phyloP scores from a whole-genome alignment of 1,140 invertebrate genomes.

The Ylistrum balloti region DNA sequence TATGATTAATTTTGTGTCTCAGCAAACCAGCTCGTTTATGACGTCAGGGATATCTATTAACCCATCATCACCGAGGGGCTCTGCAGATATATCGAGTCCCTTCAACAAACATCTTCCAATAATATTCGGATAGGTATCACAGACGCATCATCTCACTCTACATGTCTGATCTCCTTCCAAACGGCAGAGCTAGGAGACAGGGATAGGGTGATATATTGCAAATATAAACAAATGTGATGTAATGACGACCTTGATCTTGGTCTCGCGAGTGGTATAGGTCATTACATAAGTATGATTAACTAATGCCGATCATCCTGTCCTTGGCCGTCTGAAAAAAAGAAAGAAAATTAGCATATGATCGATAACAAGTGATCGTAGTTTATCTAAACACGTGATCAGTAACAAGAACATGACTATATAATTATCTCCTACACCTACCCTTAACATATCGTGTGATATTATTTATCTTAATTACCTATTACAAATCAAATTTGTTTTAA shows the following conservation, averaged over 20 bases:
- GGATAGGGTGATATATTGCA: neutral
- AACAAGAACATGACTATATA: too few species aligned
- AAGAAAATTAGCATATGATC: too few species aligned
- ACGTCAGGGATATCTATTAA: neutral
- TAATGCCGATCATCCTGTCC: neutral
- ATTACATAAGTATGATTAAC: neutral
- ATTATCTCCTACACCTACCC: too few species aligned
- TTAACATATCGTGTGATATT: too few species aligned
- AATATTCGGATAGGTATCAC: neutral
- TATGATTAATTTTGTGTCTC: neutral
- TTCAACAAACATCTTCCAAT: too few species aligned
- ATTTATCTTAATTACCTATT: too few species aligned
- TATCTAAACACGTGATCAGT: too few species aligned
- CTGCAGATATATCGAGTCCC: too few species aligned
- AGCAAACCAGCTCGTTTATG: neutral
- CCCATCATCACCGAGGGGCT: neutral
- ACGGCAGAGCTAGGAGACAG: neutral
- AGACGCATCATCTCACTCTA: neutral
- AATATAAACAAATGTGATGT: constrained; percentile 9
- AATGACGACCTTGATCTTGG: neutral
- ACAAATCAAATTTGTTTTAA: too few species aligned
- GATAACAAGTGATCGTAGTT: too few species aligned
- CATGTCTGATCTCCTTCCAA: neutral
- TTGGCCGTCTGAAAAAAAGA: neutral
- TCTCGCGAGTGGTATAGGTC: neutral